Evolutionary conservation across 2,797 vertebrate genomes (phyloP).

Genomic region (Sternarchorhynchus goeldii): DNA sequence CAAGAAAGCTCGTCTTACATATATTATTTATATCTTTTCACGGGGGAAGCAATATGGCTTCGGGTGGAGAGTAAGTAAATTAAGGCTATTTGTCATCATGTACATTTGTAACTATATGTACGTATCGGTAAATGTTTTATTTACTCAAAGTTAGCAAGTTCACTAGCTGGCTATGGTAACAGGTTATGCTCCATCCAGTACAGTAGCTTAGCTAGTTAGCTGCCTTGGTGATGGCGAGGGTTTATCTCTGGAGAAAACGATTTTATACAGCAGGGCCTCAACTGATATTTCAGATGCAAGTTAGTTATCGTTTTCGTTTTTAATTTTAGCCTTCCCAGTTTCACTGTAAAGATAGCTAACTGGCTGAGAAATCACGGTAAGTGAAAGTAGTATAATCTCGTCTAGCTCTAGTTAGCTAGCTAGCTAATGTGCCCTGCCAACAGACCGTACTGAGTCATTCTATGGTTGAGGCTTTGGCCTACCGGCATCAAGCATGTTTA

Average conservation of each 20-base stretch:
- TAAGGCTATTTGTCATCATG: background rate
- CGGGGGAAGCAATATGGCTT: conserved; percentile 79
- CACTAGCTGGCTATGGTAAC: background rate
- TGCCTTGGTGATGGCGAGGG: conserved; percentile 50
- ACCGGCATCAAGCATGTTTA: conserved; percentile 50
- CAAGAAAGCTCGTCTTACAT: conserved; percentile 63
- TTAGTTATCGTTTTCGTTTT: too few species aligned
- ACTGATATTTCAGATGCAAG: background rate
- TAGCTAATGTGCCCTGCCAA: conserved; percentile 49
- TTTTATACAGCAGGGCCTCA: background rate
- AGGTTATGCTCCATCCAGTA: conserved; percentile 7
- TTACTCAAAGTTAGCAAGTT: conserved; percentile 7
- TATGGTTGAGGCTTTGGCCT: conserved; percentile 53
- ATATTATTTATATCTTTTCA: conserved; percentile 73
- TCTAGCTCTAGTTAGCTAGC: too few species aligned
- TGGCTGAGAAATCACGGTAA: background rate
- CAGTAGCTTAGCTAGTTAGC: background rate
- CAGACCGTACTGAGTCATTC: conserved; percentile 59
- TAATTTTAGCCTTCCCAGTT: background rate
- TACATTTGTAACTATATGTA: background rate
- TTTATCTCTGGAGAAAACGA: background rate
- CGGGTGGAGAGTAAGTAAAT: conserved; percentile 81
- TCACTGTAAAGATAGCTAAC: background rate
- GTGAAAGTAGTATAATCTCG: background rate
- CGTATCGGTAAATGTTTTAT: background rate